Conservation (phyloP, 1,140 invertebrate genomes). For the Platyscapa corneri region DNA sequence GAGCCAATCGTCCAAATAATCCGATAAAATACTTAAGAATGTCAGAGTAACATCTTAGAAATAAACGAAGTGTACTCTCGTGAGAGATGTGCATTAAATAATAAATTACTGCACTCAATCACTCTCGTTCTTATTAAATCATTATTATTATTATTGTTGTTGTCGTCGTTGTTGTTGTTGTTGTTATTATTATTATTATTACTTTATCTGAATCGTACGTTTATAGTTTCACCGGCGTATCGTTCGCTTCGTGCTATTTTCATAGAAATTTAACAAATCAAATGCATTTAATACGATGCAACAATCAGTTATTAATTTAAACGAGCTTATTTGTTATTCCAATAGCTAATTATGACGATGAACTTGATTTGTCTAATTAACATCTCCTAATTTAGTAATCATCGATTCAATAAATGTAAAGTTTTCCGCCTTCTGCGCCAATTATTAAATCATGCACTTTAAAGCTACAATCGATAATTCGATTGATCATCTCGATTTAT, state of each 20-base stretch:
- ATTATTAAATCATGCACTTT: neutral
- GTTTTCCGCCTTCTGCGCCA: neutral
- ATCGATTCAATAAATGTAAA: neutral
- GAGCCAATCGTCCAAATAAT: neutral
- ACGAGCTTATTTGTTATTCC: neutral
- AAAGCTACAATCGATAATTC: neutral
- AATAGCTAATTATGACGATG: neutral
- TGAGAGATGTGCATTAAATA: neutral
- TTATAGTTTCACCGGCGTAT: neutral
- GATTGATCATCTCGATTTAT: too few species aligned
- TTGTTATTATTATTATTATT: too few species aligned
- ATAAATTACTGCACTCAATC: neutral
- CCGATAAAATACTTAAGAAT: neutral
- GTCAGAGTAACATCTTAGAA: neutral
- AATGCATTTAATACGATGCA: neutral
- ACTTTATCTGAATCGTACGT: neutral
- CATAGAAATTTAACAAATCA: neutral
- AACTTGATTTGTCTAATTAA: neutral
- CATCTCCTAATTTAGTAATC: neutral
- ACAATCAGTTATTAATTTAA: neutral
- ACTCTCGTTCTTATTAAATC: neutral
- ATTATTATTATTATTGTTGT: neutral
- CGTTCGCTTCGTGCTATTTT: neutral
- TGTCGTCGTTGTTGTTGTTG: too few species aligned
- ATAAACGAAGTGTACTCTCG: neutral